Conservation (phyloP, 1,140 invertebrate genomes). For the Aphaenogaster ashmeadi region DNA sequence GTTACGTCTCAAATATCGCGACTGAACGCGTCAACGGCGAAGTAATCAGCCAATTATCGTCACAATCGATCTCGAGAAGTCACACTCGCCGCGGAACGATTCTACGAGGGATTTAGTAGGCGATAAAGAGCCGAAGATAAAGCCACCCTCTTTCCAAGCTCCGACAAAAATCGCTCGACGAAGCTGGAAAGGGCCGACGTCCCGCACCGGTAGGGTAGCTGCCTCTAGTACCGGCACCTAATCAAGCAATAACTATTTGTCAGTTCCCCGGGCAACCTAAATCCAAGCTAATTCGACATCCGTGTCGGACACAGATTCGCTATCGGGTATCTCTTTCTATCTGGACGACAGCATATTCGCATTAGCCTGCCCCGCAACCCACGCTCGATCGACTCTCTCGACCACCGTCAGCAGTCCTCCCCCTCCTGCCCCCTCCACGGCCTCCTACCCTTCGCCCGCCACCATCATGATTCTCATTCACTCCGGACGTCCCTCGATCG, state of each 20-base stretch:
- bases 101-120: conserved; percentile 40
- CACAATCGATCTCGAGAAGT: conserved; percentile 36
- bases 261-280: conserved; percentile 87
- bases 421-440: conserved; percentile 51
- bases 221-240: conserved; percentile 84
- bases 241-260: conserved; percentile 88
- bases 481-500: conserved; percentile 57
- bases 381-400: conserved; percentile 86
- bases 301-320: conserved; percentile 87
- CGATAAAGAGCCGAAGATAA: conserved; percentile 55
- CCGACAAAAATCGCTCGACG: conserved; percentile 48
- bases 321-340: conserved; percentile 88
- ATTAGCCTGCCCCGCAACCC: conserved; percentile 87
- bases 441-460: conserved; percentile 64
- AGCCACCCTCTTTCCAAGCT: conserved; percentile 50
- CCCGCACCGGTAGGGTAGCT: conserved; percentile 74
- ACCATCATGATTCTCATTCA: conserved; percentile 75
- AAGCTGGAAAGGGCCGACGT: conserved; percentile 37
- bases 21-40: neutral
- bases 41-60: conserved; percentile 47
- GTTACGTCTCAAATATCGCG: neutral
- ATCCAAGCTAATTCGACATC: conserved; percentile 88
- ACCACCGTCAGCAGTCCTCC: conserved; percentile 80
- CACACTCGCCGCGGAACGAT: conserved; percentile 20
- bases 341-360: conserved; percentile 88